A percentile compares a stretch with the other conserved stretches of the same genome.
phyloP scores from a whole-genome alignment of 1,140 invertebrate species.

The Asbolus verrucosus region DNA sequence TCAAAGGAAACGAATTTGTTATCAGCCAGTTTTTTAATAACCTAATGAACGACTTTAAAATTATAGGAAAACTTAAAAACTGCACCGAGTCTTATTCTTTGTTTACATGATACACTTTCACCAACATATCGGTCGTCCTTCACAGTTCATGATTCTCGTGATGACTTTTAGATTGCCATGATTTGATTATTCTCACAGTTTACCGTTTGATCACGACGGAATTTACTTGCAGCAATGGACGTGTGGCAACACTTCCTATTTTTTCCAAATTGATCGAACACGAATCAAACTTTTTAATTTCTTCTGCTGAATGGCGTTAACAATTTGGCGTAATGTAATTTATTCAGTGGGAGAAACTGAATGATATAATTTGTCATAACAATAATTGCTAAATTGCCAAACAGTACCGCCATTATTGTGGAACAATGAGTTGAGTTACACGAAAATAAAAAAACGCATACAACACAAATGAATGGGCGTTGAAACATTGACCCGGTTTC shows the following conservation, averaged over 20 bases:
- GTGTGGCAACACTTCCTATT: not conserved
- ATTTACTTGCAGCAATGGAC: constrained; percentile 10
- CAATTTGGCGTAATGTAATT: no score
- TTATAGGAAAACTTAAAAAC: constrained; percentile 40
- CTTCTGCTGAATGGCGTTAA: no score
- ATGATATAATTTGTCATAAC: no score
- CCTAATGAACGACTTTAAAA: constrained; percentile 26
- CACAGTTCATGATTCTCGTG: constrained; percentile 43
- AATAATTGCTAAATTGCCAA: no score
- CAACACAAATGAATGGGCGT: not conserved
- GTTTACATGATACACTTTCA: constrained; percentile 46
- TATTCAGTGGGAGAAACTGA: no score
- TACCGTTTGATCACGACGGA: not conserved
- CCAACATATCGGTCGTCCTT: constrained; percentile 44
- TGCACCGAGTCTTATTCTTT: constrained; percentile 29
- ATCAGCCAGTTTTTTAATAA: constrained; percentile 7
- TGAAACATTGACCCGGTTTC: not conserved
- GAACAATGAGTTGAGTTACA: not conserved
- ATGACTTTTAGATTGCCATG: constrained; percentile 40
- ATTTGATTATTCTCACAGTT: constrained; percentile 28
- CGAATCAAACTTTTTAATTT: no score
- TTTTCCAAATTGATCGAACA: no score
- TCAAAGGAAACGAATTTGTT: constrained; percentile 10
- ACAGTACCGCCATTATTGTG: not conserved
- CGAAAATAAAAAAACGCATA: not conserved